Percentiles rank a stretch among this genome's conserved stretches.
These are phyloP conservation scores for Sarcophaga rosellei DNA, from an alignment of 2,888 invertebrate genomes.

Conservation along the genomic window DNA sequence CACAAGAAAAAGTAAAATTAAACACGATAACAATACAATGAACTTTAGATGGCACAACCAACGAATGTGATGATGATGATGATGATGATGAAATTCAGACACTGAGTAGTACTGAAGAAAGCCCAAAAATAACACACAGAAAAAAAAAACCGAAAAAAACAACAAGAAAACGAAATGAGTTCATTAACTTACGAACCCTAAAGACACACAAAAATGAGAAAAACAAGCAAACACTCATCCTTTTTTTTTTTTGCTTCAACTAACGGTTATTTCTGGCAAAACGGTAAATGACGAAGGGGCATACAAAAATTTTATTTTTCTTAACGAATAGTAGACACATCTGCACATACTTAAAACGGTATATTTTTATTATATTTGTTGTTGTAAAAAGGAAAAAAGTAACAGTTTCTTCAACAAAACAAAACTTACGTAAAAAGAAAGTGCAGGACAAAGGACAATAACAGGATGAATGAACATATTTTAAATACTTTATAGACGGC, in stretches of 20 bases:
- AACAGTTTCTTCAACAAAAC: neutral
- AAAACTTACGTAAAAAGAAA: slow-evolving; percentile 46
- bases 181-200: slow-evolving; percentile 68
- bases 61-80: neutral
- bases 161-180: slow-evolving; percentile 62
- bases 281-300: neutral
- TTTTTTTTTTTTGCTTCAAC: slow-evolving; percentile 40
- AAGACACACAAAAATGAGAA: slow-evolving; percentile 55
- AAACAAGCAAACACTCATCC: slow-evolving; percentile 53
- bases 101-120: slow-evolving; percentile 51
- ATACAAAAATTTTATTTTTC: neutral
- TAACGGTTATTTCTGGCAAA: slow-evolving; percentile 55
- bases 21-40: slow-evolving; percentile 48
- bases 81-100: slow-evolving; percentile 31
- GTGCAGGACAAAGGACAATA: slow-evolving; percentile 54
- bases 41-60: slow-evolving; percentile 55
- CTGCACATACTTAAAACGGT: neutral
- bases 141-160: slow-evolving; percentile 20
- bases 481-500: neutral
- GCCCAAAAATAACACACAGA: slow-evolving; percentile 47
- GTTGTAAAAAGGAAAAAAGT: neutral
- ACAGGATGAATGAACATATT: slow-evolving; percentile 26
- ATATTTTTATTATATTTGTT: neutral
- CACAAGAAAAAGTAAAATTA: slow-evolving; percentile 17
- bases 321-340: neutral